Base-by-base conservation (phyloP, 2,797 vertebrate genomes). In the Lagocephalus sceleratus region DNA sequence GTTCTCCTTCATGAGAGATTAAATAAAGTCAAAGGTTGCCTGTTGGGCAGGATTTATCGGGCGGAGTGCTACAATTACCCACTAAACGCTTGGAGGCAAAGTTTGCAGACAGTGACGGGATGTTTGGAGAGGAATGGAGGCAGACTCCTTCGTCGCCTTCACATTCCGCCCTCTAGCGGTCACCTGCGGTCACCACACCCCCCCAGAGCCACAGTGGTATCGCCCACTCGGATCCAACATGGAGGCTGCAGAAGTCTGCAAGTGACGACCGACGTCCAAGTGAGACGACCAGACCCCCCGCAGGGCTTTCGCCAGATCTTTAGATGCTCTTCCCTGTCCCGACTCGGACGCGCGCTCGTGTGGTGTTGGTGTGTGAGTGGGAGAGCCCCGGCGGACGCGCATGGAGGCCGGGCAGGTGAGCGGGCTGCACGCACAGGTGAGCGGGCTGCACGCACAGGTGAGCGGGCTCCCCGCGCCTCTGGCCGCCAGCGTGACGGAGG, bases 341-440 rank as follows among this genome's bases (percentile, higher is more conserved):
- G n/a, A n/a, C n/a, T n/a, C n/a, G n/a, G n/a, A n/a, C n/a, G n/a
- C n/a, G n/a, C n/a, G n/a, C n/a, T n/a, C n/a, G n/a, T n/a, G n/a
- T n/a, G n/a, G n/a, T n/a, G n/a, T n/a, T n/a, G n/a, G n/a, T n/a
- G 48, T 19, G 17, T 6, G 43, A 15, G 16, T 5, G 23, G 0
- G 16, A 1, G n/a, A n/a, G n/a, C n/a, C n/a, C n/a, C n/a, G n/a
- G 41, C n/a, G n/a, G 46, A 15, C 47, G 10, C 47, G 16, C 20
- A 86, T 83, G 81, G 83, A 88, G 4, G 14, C 53, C 22, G 35
- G 49, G 42, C 59, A 53, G 0, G 73, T 91, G 42, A 71, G 35
- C 52, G 80, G 78, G 26, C 20, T 88, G 43, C 86, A 85, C 59
- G 69, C 53, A 11, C 65, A 53, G 0, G 73, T 91, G 42, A 71